phyloP scores from a whole-genome alignment of 2,888 invertebrate genomes.

The Cotesia congregata region DNA sequence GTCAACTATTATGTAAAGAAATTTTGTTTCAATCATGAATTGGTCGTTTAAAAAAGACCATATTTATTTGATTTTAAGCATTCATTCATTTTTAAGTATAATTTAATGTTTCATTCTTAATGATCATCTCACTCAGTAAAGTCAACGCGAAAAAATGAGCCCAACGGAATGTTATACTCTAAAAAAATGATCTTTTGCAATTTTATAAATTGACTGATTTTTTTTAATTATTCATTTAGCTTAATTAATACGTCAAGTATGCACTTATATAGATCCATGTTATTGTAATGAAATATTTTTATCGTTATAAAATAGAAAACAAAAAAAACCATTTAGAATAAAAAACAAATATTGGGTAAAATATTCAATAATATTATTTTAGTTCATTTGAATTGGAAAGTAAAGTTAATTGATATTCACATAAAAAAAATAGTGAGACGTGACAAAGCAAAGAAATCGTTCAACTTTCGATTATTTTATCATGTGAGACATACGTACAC shows the following conservation, averaged over 20 bases:
- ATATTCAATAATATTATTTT: background rate
- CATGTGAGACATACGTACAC: slow-evolving; percentile 68
- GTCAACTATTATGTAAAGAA: background rate
- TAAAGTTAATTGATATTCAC: slow-evolving; percentile 48
- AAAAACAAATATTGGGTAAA: background rate
- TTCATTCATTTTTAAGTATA: background rate
- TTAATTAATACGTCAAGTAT: background rate
- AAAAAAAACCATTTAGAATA: background rate
- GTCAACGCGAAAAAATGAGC: background rate
- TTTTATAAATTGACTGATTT: background rate
- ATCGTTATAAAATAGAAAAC: slow-evolving; percentile 6
- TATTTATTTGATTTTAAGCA: background rate
- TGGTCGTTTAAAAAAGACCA: background rate
- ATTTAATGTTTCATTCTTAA: background rate
- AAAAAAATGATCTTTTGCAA: background rate
- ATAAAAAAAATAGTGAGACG: slow-evolving; percentile 59
- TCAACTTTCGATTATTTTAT: slow-evolving; percentile 60
- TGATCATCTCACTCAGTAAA: background rate
- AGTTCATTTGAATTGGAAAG: slow-evolving; percentile 54
- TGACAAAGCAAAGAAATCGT: slow-evolving; percentile 57
- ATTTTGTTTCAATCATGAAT: background rate
- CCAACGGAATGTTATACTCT: background rate
- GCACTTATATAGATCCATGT: background rate
- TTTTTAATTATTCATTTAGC: background rate
- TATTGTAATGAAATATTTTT: background rate